Evolutionary conservation across 2,888 invertebrate genomes (phyloP).

Genomic region (Acleris cristana): DNA sequence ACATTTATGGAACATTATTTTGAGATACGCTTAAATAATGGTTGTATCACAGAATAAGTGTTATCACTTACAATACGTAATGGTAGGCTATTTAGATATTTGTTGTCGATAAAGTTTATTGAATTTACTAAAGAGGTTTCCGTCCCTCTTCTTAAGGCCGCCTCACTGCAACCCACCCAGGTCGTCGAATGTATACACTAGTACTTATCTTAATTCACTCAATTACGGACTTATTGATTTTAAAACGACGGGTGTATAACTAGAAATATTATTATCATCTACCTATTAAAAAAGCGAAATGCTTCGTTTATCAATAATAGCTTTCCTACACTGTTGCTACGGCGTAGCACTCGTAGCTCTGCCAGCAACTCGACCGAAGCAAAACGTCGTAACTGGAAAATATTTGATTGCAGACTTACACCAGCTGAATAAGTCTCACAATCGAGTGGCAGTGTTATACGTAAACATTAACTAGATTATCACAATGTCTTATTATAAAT

Average conservation of each 20-base stretch:
- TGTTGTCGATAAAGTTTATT: too few relatives aligned
- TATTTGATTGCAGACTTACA: background rate
- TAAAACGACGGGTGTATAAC: too few relatives aligned
- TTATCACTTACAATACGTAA: too few relatives aligned
- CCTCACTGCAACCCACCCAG: too few relatives aligned
- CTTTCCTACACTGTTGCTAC: background rate
- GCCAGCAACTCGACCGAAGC: background rate
- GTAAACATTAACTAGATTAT: background rate
- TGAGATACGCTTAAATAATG: background rate
- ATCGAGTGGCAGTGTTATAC: background rate
- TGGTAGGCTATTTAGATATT: too few relatives aligned
- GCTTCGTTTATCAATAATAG: background rate
- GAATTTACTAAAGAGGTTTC: too few relatives aligned
- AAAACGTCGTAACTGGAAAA: background rate
- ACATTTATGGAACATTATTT: background rate
- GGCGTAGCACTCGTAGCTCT: slow-evolving; percentile 13
- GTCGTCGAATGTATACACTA: too few relatives aligned
- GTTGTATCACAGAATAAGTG: too few relatives aligned
- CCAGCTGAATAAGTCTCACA: background rate
- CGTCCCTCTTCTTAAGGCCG: too few relatives aligned
- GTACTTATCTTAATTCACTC: too few relatives aligned
- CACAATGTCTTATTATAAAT: too few relatives aligned
- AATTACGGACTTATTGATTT: too few relatives aligned
- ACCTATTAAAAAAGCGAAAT: background rate
- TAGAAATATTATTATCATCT: background rate